Evolutionary conservation across 2,113 vertebrate genomes (phyloP), one percentile per base, ranked within the genome.

Genomic region (Thamnaconus septentrionalis): DNA sequence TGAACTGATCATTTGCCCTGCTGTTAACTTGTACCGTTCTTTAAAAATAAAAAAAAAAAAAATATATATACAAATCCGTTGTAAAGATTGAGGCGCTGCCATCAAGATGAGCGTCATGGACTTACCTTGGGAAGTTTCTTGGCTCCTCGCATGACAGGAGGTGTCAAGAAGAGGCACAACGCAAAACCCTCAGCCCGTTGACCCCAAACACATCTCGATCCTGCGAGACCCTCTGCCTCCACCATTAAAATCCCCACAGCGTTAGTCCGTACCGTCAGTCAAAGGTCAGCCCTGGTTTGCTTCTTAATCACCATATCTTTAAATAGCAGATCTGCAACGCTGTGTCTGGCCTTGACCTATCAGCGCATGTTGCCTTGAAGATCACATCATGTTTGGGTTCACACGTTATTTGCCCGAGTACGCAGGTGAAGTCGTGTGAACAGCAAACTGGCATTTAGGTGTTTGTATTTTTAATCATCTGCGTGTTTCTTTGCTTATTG

Each of bases 221-320:
- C 46, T 68, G 66, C 71, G 12, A 78, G 64, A 80, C 73, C 59
- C 66, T 78, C 63, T 71, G 71, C 64, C 83, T 76, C 57, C 72
- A 46, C 80, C 80, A 75, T 70, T 74, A 66, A 81, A 87, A 85
- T 79, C 72, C 82, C 81, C 78, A 68, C 52, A 64, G 77, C 55
- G 1, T 88, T 84, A 82, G 85, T 89, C 84, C 85, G 83, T 73
- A 75, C 61, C 77, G 71, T 62, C 75, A 84, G 83, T 84, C 80
- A 88, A 90, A 88, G 85, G 84, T 89, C 83, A 85, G 84, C 85
- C 82, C 81, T 80, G 79, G 80, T 89, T 87, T 83, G 75, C 76
- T 79, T 85, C 72, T 90, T 88, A 79, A 87, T 89, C 85, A 87
- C 61, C 74, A 77, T 84, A 84, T 81, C 84, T 89, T 89, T 85